Conservation (phyloP, 1,140 invertebrate genomes). For the Lithobius niger region DNA sequence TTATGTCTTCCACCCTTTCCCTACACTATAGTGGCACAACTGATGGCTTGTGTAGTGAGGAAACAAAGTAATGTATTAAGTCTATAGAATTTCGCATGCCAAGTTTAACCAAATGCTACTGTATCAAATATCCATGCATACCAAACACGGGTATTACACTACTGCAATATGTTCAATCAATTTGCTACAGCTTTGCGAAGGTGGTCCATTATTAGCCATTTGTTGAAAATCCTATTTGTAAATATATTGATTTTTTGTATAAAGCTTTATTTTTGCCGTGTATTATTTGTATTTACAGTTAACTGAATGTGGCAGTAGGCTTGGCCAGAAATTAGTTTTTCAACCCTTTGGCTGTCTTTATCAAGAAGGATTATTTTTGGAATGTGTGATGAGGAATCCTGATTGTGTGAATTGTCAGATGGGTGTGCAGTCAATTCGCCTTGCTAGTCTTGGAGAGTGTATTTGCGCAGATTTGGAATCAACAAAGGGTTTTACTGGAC, state of each 20-base stretch:
- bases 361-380: constrained; percentile 31
- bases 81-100: too few relatives aligned
- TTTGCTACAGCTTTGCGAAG: too few relatives aligned
- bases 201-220: too few relatives aligned
- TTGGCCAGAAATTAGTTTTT: constrained; percentile 25
- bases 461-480: background rate
- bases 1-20: too few relatives aligned
- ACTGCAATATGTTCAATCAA: too few relatives aligned
- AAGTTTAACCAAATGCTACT: too few relatives aligned
- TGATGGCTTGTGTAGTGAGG: too few relatives aligned
- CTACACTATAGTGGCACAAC: too few relatives aligned
- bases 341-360: constrained; percentile 29
- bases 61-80: too few relatives aligned
- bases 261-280: background rate
- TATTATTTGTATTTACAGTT: background rate
- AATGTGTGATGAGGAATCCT: constrained; percentile 25
- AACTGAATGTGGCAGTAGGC: background rate
- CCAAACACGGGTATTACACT: too few relatives aligned
- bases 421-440: constrained; percentile 26
- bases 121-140: too few relatives aligned
- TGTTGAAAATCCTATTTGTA: too few relatives aligned
- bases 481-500: background rate
- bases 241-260: background rate
- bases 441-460: background rate
- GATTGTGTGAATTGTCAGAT: constrained; percentile 33